Percentiles rank a stretch among this genome's conserved stretches.
Conservation (phyloP, 2,797 vertebrate genomes). For the Corythornis leucogaster region DNA sequence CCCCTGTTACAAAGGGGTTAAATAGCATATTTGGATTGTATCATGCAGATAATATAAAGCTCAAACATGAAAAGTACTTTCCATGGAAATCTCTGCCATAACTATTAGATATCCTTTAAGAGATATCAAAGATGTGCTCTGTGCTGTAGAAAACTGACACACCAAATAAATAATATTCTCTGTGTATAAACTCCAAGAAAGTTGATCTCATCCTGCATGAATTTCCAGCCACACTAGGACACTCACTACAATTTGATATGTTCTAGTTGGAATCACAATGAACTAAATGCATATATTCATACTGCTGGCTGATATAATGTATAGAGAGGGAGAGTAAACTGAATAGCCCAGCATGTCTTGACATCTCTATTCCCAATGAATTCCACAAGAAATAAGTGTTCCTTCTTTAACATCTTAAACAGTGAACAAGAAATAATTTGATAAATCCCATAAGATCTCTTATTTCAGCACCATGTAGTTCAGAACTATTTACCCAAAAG, state of each 20-base stretch:
- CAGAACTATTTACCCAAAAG: background rate
- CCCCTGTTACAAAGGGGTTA: background rate
- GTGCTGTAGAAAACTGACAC: background rate
- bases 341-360: background rate
- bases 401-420: background rate
- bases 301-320: background rate
- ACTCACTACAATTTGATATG: background rate
- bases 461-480: background rate
- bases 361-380: background rate
- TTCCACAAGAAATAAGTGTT: background rate
- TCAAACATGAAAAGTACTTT: background rate
- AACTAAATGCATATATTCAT: background rate
- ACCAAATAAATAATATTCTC: too few species aligned
- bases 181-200: background rate
- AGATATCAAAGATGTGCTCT: background rate
- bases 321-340: background rate
- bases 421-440: background rate
- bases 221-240: background rate
- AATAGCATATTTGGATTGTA: background rate
- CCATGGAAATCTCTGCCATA: background rate
- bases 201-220: background rate
- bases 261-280: background rate
- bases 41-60: fast-evolving
- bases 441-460: background rate
- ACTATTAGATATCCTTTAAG: background rate